These are phyloP conservation scores for Nasua narica DNA, from an alignment of 2,797 vertebrate species.

Conservation along the genomic window DNA sequence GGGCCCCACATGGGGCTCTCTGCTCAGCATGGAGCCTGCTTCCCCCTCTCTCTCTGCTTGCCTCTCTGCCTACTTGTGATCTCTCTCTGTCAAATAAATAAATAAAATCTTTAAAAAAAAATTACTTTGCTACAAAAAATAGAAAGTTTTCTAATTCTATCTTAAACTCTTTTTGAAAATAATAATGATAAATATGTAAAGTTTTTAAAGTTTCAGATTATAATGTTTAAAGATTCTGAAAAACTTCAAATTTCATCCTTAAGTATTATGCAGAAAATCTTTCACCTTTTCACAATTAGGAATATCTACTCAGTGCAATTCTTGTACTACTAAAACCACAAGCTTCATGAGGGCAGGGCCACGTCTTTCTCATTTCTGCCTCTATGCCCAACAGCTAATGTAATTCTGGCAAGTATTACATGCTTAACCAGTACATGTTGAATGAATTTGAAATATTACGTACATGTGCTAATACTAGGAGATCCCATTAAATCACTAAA, in stretches of 20 bases:
- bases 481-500: background rate
- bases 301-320: background rate
- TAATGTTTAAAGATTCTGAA: background rate
- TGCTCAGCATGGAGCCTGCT: too few relatives aligned
- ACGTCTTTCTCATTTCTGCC: background rate
- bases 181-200: background rate
- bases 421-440: background rate
- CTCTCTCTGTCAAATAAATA: too few relatives aligned
- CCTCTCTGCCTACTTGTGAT: too few relatives aligned
- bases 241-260: background rate
- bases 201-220: background rate
- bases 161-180: constrained; percentile 38
- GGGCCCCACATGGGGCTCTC: too few relatives aligned
- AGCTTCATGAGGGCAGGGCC: background rate
- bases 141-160: constrained; percentile 16
- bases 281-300: background rate
- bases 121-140: background rate
- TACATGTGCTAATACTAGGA: background rate
- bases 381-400: background rate
- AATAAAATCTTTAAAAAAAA: too few relatives aligned
- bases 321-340: background rate
- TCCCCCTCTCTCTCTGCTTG: too few relatives aligned
- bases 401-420: background rate
- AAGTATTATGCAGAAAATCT: background rate
- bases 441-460: background rate